Conservation (phyloP, 2,888 invertebrate species). For the Dryomyza anilis region DNA sequence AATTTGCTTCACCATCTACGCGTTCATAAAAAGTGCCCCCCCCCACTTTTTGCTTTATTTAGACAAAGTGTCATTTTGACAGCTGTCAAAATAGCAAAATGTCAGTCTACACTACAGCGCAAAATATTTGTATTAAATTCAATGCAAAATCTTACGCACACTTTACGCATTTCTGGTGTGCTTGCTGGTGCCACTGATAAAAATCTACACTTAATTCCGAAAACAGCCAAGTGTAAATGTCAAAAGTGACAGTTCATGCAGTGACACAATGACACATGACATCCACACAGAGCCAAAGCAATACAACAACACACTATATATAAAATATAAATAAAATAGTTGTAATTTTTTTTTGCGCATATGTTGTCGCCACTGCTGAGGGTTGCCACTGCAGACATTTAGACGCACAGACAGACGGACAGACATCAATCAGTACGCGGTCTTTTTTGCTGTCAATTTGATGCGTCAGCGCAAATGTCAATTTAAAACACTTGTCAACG, state of each 20-base stretch:
- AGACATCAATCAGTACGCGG: neutral
- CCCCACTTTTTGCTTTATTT: neutral
- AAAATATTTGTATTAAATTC: neutral
- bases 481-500: slow-evolving; percentile 16
- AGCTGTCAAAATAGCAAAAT: slow-evolving; percentile 35
- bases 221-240: slow-evolving; percentile 33
- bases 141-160: neutral
- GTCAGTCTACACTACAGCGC: neutral
- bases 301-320: neutral
- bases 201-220: slow-evolving; percentile 27
- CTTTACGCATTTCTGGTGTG: neutral
- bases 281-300: neutral
- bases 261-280: slow-evolving; percentile 13
- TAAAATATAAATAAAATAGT: neutral
- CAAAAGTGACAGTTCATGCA: slow-evolving; percentile 32
- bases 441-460: neutral
- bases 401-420: neutral
- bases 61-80: slow-evolving; percentile 29
- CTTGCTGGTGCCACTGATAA: slow-evolving; percentile 13
- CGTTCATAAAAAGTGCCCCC: too few relatives aligned
- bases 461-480: slow-evolving; percentile 14
- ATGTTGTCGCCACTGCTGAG: neutral
- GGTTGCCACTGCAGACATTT: neutral
- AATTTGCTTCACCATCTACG: too few relatives aligned
- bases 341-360: neutral